Evolutionary conservation across 1,140 invertebrate genomes (phyloP).

Genomic region (Pachyrhynchus sulphureomaculatus): DNA sequence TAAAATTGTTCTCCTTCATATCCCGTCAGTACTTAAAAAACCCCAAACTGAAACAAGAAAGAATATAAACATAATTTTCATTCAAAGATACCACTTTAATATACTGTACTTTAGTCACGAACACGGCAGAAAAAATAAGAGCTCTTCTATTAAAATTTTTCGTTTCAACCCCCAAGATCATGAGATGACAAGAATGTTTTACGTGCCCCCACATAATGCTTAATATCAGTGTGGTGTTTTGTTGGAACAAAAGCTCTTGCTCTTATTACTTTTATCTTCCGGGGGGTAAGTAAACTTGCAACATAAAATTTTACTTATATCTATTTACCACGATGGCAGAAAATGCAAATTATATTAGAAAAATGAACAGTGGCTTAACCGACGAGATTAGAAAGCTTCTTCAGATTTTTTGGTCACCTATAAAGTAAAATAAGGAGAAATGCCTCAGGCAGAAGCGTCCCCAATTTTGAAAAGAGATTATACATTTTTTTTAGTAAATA

Average conservation of each 20-base stretch:
- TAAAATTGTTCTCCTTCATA: no score
- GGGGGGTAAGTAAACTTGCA: constrained; percentile 1
- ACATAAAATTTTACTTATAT: constrained; percentile 11
- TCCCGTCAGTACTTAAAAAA: no score
- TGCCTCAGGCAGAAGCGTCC: no score
- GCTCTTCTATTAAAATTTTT: constrained; percentile 21
- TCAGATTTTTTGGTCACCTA: not conserved
- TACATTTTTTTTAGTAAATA: no score
- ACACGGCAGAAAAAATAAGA: constrained; percentile 14
- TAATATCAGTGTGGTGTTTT: constrained; percentile 23
- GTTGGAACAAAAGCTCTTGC: constrained; percentile 18
- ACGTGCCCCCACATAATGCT: constrained; percentile 25
- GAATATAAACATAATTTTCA: no score
- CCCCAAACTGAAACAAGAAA: no score
- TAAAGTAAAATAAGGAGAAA: no score
- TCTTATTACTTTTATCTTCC: constrained; percentile 21
- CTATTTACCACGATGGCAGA: no score
- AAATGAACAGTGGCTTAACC: not conserved
- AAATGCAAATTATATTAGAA: not conserved
- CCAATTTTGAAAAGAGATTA: no score
- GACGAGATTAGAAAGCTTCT: no score
- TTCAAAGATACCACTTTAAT: not conserved
- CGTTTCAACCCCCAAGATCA: constrained; percentile 16
- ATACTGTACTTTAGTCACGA: constrained; percentile 14
- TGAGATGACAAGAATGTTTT: constrained; percentile 25